Percentiles rank a stretch among this genome's conserved stretches.
phyloP scores from a whole-genome alignment of 64 coral and sea anemone species.

The Dendrophyllia cribrosa region DNA sequence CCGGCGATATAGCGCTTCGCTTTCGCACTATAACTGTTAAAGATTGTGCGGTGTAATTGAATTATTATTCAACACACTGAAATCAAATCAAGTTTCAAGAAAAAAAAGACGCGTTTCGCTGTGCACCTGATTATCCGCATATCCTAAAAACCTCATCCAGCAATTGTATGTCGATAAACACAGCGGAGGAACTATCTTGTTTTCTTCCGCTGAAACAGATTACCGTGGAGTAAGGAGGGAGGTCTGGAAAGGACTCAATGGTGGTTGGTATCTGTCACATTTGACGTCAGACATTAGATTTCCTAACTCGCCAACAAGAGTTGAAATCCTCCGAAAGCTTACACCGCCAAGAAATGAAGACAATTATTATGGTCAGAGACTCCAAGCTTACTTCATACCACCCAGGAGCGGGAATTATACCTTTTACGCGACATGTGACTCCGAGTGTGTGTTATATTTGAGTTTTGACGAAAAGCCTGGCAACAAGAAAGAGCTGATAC shows the following conservation, averaged over 20 bases:
- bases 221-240: conserved; percentile 46
- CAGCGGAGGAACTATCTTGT: too few relatives aligned
- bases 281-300: conserved; percentile 69
- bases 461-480: conserved; percentile 67
- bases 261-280: conserved; percentile 70
- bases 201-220: not conserved
- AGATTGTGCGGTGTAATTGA: too few relatives aligned
- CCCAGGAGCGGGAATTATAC: conserved; percentile 47
- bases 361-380: conserved; percentile 72
- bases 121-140: too few relatives aligned
- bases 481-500: conserved; percentile 66
- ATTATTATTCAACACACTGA: too few relatives aligned
- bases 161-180: too few relatives aligned
- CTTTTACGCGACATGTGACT: conserved; percentile 81
- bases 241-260: conserved; percentile 7
- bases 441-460: conserved; percentile 72
- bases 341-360: conserved; percentile 33
- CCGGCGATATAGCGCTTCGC: too few relatives aligned
- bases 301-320: conserved; percentile 24
- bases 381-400: conserved; percentile 69
- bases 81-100: too few relatives aligned
- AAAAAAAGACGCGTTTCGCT: too few relatives aligned
- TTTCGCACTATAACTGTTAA: too few relatives aligned
- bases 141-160: too few relatives aligned
- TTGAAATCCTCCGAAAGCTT: conserved; percentile 30